Conservation (phyloP, 2,113 vertebrate genomes). For the Austrofundulus limnaeus region DNA sequence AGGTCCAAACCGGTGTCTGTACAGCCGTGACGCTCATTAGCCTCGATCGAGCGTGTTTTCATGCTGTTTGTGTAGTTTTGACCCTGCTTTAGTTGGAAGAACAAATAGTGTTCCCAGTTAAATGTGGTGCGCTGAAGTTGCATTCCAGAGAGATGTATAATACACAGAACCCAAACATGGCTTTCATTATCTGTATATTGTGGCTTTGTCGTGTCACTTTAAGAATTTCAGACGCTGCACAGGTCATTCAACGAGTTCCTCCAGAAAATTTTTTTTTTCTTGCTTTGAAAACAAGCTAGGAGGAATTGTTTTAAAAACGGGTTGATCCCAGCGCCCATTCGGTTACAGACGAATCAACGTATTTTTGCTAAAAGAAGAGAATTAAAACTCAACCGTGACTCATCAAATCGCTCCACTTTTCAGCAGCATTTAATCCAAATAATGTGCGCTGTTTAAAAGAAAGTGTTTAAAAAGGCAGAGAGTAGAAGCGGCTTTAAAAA, state of each 20-base stretch:
- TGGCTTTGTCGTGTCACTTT: slow-evolving; percentile 27
- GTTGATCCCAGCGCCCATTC: not conserved
- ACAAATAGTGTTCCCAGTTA: not conserved
- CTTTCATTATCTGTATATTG: slow-evolving; percentile 49
- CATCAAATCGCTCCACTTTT: not conserved
- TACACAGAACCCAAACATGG: slow-evolving; percentile 35
- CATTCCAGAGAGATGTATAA: slow-evolving; percentile 49
- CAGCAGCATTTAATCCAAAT: not conserved
- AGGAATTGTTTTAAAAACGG: not conserved
- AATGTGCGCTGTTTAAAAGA: not conserved
- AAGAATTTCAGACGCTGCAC: slow-evolving; percentile 21
- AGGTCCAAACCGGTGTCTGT: not conserved
- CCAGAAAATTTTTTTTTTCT: not conserved
- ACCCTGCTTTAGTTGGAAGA: slow-evolving; percentile 4
- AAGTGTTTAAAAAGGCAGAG: slow-evolving; percentile 8
- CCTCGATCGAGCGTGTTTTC: not conserved
- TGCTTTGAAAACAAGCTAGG: not conserved
- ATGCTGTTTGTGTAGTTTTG: not conserved
- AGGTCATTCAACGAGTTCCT: slow-evolving; percentile 25
- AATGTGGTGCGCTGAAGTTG: slow-evolving; percentile 31
- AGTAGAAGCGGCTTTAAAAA: slow-evolving; percentile 14
- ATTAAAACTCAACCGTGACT: not conserved
- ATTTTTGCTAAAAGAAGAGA: not conserved
- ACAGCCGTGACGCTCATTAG: not conserved
- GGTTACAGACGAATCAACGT: not conserved